Conservation (phyloP, 2,113 vertebrate genomes). For the Cygnus atratus region DNA sequence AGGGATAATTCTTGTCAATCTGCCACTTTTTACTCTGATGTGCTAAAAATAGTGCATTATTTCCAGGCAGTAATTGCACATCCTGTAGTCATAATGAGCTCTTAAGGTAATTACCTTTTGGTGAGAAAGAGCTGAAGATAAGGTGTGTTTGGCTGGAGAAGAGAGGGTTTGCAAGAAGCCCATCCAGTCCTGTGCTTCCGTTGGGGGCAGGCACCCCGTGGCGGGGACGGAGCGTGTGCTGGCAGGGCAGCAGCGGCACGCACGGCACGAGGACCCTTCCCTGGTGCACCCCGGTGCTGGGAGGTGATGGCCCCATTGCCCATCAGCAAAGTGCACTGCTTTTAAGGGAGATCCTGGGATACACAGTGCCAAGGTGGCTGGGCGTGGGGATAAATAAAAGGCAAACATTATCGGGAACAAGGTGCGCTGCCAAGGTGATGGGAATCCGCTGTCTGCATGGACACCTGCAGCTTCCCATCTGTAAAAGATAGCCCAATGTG, state of each 20-base stretch:
- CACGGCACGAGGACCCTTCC: fast-evolving
- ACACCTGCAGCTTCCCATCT: neutral
- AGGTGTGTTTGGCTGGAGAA: neutral
- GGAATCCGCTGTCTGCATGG: neutral
- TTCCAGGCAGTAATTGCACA: constrained; percentile 49
- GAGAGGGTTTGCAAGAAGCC: neutral
- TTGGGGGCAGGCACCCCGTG: fast-evolving
- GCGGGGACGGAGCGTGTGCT: fast-evolving
- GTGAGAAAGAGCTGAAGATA: neutral
- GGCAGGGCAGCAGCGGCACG: fast-evolving
- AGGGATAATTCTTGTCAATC: constrained; percentile 9
- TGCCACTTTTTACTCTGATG: neutral
- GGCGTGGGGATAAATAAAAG: fast-evolving
- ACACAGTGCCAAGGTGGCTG: fast-evolving
- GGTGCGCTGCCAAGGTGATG: neutral
- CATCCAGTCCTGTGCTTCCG: fast-evolving
- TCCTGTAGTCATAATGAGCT: constrained; percentile 11
- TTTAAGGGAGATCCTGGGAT: neutral
- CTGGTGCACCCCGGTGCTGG: fast-evolving
- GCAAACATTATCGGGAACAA: neutral
- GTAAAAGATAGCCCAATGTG: fast-evolving
- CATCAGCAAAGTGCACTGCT: neutral
- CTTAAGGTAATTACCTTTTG: constrained; percentile 54
- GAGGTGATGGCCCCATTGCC: fast-evolving
- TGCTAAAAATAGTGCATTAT: constrained; percentile 32